Conservation (phyloP, 2,113 vertebrate species). For the cattle (Bos taurus) region ARS-UCD2.0 NC_037329.1:116619001-116619500, state of each 20-base stretch:
- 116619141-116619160: not conserved
- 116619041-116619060: not conserved
- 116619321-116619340: not conserved
- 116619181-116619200: not conserved
- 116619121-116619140: not conserved
- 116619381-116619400: not conserved
- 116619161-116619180: not conserved
- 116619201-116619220: accelerated
- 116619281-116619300: not conserved
- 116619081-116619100: too few species aligned
- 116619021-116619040: not conserved
- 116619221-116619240: not conserved
- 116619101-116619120: not conserved
- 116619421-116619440: not conserved
- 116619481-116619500: not conserved
- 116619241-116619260: not conserved
- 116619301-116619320: not conserved
- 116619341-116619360: not conserved
- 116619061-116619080: not conserved
- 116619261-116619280: not conserved
- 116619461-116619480: not conserved
- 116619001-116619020: not conserved
- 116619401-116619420: not conserved
- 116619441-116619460: not conserved
- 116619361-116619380: not conserved